Evolutionary conservation across 2,113 vertebrate species (phyloP).

Genomic region (Rostratula benghalensis): DNA sequence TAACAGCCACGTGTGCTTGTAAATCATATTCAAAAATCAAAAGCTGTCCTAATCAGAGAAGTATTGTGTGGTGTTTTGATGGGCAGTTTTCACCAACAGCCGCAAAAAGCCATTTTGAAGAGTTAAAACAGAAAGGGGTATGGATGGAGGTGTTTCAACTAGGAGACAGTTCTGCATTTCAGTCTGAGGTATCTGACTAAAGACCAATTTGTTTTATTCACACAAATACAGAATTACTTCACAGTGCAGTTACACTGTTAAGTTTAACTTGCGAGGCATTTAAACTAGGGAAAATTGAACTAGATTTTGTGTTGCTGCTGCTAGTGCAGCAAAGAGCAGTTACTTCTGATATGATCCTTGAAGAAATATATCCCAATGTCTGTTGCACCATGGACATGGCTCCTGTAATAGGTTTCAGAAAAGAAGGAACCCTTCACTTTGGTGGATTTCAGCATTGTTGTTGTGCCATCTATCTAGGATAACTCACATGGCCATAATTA

Average conservation of each 20-base stretch:
- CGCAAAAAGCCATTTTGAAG: background rate
- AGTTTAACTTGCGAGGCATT: background rate
- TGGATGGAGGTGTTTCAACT: background rate
- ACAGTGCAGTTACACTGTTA: background rate
- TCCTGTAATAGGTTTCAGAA: background rate
- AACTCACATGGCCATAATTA: slow-evolving; percentile 4
- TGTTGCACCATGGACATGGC: background rate
- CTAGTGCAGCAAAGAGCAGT: background rate
- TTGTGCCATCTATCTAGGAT: background rate
- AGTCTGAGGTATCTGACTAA: background rate
- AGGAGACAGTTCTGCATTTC: background rate
- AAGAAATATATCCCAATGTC: background rate
- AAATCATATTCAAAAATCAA: background rate
- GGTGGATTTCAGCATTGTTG: background rate
- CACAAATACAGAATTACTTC: background rate
- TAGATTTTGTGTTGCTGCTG: background rate
- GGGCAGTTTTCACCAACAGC: background rate
- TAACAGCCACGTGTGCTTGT: background rate
- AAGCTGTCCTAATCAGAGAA: background rate
- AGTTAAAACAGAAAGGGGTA: background rate
- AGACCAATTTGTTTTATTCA: background rate
- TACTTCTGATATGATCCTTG: background rate
- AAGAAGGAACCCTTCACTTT: background rate
- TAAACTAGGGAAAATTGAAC: background rate
- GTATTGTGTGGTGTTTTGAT: background rate